Evolutionary conservation across 64 coral and sea anemone genomes (phyloP).

Genomic region (Actinia tenebrosa): DNA sequence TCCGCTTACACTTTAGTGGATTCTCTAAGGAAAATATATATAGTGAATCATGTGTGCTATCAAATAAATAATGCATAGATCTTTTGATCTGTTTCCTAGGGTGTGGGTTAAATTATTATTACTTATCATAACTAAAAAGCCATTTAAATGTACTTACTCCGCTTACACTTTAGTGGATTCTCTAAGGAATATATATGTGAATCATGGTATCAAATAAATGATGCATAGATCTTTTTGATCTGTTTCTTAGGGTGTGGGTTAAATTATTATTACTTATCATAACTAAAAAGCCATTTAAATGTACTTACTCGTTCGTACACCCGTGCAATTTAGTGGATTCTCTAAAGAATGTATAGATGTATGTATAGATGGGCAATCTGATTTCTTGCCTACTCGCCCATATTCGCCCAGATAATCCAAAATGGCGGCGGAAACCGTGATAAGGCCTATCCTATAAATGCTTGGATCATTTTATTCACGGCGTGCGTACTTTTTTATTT

Average conservation of each 20-base stretch:
- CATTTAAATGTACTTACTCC: background rate
- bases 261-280: no score
- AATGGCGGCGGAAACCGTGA: no score
- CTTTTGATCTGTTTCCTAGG: no score
- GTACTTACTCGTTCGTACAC: background rate
- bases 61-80: no score
- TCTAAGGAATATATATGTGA: background rate
- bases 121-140: background rate
- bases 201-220: no score
- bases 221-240: no score
- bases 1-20: background rate
- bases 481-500: background rate
- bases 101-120: background rate
- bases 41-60: background rate
- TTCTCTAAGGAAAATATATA: background rate
- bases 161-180: background rate
- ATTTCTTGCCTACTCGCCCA: no score
- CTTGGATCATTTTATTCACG: background rate
- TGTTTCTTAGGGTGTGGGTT: no score
- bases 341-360: background rate
- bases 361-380: background rate
- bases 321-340: background rate
- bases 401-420: no score
- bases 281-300: background rate
- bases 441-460: background rate